phyloP scores from a whole-genome alignment of 2,888 invertebrate species.

The Onchidella celtica region DNA sequence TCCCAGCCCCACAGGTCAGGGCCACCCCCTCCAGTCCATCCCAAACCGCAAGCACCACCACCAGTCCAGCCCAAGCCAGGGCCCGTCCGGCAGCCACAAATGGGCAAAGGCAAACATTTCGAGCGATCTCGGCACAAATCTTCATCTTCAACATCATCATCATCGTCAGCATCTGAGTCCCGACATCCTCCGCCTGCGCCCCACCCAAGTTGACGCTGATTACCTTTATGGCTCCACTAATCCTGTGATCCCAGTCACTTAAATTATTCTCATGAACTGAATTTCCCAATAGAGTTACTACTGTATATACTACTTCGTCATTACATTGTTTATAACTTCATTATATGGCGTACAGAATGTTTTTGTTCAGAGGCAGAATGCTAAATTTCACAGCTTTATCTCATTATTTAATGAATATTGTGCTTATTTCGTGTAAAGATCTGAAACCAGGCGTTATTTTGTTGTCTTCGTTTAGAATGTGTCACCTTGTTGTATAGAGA shows the following conservation, averaged over 20 bases:
- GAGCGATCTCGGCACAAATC: constrained; percentile 38
- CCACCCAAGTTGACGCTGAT: constrained; percentile 1
- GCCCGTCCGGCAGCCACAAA: constrained; percentile 44
- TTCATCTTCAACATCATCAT: constrained; percentile 44
- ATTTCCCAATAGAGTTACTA: too few species aligned
- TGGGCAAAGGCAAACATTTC: constrained; percentile 48
- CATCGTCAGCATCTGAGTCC: constrained; percentile 38
- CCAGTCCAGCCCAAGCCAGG: constrained; percentile 24
- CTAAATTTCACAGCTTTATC: too few species aligned
- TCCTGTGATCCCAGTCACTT: neutral
- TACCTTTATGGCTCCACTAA: neutral
- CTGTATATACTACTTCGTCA: too few species aligned
- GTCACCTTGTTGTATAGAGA: too few species aligned
- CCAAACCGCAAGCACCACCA: constrained; percentile 40
- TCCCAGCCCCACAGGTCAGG: constrained; percentile 9
- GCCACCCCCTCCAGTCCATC: constrained; percentile 24
- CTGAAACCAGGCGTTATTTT: too few species aligned
- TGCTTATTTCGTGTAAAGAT: too few species aligned
- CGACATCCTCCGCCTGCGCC: constrained; percentile 16
- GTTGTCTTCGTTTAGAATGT: too few species aligned
- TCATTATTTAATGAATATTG: too few species aligned
- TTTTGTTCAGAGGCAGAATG: too few species aligned
- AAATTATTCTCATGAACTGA: too few species aligned
- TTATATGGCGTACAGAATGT: too few species aligned
- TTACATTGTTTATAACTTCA: too few species aligned